Evolutionary conservation across 1,140 invertebrate species (phyloP).

Genomic region (Colletes gigas): DNA sequence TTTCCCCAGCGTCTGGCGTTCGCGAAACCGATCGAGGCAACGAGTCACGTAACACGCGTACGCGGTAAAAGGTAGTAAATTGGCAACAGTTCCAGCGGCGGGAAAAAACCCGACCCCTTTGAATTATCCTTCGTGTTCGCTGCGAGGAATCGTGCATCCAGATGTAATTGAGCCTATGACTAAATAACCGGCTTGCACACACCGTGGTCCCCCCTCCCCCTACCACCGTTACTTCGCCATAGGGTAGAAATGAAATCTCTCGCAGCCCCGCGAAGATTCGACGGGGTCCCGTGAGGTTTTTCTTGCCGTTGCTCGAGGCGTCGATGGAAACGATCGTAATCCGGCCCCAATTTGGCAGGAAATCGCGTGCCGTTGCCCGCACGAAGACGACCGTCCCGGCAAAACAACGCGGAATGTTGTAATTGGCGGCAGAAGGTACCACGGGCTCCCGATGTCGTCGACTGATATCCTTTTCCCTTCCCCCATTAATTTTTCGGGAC

Average conservation of each 20-base stretch:
- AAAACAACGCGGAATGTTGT: constrained; percentile 70
- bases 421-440: constrained; percentile 74
- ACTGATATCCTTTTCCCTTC: constrained; percentile 69
- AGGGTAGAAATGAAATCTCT: constrained; percentile 57
- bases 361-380: constrained; percentile 68
- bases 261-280: neutral
- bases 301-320: constrained; percentile 47
- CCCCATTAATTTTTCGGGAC: constrained; percentile 40
- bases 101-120: constrained; percentile 12
- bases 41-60: constrained; percentile 53
- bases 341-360: constrained; percentile 66
- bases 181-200: constrained; percentile 41
- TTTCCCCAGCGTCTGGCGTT: neutral
- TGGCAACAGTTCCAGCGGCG: neutral
- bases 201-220: neutral
- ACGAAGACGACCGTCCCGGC: constrained; percentile 50
- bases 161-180: constrained; percentile 48
- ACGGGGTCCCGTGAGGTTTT: constrained; percentile 10
- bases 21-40: neutral
- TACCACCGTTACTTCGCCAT: neutral
- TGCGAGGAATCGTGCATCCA: constrained; percentile 49
- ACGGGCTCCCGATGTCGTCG: constrained; percentile 69
- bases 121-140: constrained; percentile 53
- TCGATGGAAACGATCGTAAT: constrained; percentile 65
- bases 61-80: constrained; percentile 41